Conservation (phyloP, 1,140 invertebrate genomes). For the Habropoda laboriosa region DNA sequence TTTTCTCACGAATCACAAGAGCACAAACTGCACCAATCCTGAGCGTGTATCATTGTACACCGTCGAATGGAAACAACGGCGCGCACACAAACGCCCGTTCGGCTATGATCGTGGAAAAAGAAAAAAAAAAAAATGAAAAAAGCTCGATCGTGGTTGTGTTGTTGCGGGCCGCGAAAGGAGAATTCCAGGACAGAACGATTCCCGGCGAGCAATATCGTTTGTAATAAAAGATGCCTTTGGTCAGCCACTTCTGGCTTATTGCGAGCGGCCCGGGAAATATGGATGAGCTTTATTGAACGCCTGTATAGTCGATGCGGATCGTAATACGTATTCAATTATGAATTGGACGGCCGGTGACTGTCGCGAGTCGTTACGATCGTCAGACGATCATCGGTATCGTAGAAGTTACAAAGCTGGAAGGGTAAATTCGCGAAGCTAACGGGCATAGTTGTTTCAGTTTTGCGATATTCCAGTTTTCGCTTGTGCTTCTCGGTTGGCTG, state of each 20-base stretch:
- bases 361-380: neutral
- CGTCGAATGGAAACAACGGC: constrained; percentile 46
- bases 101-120: constrained; percentile 17
- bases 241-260: constrained; percentile 35
- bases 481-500: too few relatives aligned
- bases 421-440: neutral
- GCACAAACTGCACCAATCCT: too few relatives aligned
- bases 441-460: neutral
- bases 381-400: neutral
- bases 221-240: constrained; percentile 30
- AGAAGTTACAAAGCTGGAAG: neutral
- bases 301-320: constrained; percentile 1
- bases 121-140: too few relatives aligned
- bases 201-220: constrained; percentile 25
- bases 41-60: too few relatives aligned
- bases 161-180: neutral
- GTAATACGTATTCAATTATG: constrained; percentile 39
- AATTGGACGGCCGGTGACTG: constrained; percentile 21
- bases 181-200: neutral
- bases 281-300: constrained; percentile 31
- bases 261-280: neutral
- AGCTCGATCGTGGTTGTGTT: constrained; percentile 9
- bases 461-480: neutral
- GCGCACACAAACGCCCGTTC: too few relatives aligned
- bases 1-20: too few relatives aligned